Base-by-base conservation (phyloP, 1,140 invertebrate genomes). In the Nephotettix cincticeps region DNA sequence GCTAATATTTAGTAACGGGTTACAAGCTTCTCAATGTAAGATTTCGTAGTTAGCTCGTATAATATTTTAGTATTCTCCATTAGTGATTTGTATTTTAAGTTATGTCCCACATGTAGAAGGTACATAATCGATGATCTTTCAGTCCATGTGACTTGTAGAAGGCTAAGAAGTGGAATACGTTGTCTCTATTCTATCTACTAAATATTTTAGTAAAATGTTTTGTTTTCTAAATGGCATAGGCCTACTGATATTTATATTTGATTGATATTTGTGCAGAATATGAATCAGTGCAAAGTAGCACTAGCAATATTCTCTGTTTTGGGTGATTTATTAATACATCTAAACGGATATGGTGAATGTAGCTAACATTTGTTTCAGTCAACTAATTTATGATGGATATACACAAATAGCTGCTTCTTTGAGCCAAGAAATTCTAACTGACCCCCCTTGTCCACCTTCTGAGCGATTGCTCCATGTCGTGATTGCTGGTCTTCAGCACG, bases 371-470 rank as follows among this genome's bases (percentile, higher is more conserved):
- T n/a, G n/a, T 86, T 83, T 19, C 81, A 98, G 96, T 77, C 94
- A 96, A 80, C 79, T 96, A 14, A 93, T 91, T 79, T 95, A 95
- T 76, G 97, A 99, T 89, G 97, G 97, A 4, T 90, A 97, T 81
- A 93, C 97, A 80, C 88, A 90, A 27, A 82, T 98, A 29, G 97
- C 96, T 0, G 89, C 94, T 0, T 91, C 88, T 66, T 81, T 99
- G 47, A 89, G 93, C 1, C 88, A 89, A 69, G 80, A 90, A 25
- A 89, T 95, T 0, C 93, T 96, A 80, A 90, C 94, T 0, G 93
- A 97, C 76, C 93, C 94, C 67, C 89, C 94, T 25, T 98, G 96
- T 80, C 94, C 97, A 13, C 97, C 97, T 0, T 98, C 96, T 40
- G 96, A 99, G 80, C 87, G 94, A 77, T 84, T 99, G 0, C 83